Base-by-base conservation (phyloP, 1,140 invertebrate species). In the Anastrepha obliqua region DNA sequence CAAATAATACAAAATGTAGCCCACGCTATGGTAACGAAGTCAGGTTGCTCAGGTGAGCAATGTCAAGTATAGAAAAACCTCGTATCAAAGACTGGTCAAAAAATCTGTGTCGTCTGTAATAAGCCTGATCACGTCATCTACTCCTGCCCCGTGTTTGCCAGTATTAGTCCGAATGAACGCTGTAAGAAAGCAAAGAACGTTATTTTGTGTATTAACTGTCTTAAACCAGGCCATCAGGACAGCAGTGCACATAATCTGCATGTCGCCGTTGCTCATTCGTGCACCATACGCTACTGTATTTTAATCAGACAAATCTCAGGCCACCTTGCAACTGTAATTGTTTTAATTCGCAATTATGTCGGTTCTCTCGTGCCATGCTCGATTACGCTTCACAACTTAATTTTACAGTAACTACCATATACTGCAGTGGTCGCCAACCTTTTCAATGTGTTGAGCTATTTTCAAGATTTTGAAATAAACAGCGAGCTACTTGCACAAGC, bases 371-470 rank as follows among this genome's bases (percentile, higher is more conserved):
- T 9, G 51, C 5, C 5, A 55, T 9, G 0, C 39, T 88, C 11
- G 88, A 88, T 47, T 88, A 86, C 17, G 86, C 39, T 58, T 88
- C 88, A 9, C 88, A 87, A 20, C 8, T 88, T 4, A 62, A 88
- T 51, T 87, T 88, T 44, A 67, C 85, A 20, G 78, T 86, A 11
- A 20, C 67, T 0, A 58, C 29, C 29, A 29, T 29, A 29, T 29
- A 29, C 29, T 29, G 29, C n/a, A n/a, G n/a, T n/a, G n/a, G n/a
- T n/a, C n/a, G n/a, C n/a, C n/a, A n/a, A n/a, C n/a, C n/a, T n/a
- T n/a, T n/a, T n/a, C n/a, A n/a, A n/a, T n/a, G n/a, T n/a, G n/a
- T n/a, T n/a, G n/a, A n/a, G n/a, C n/a, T n/a, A n/a, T n/a, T n/a
- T n/a, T n/a, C n/a, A n/a, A n/a, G n/a, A n/a, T n/a, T n/a, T n/a